Percentiles rank a stretch among this genome's conserved stretches.
phyloP scores from a whole-genome alignment of 2,888 invertebrate species.

The Heliconius sara region DNA sequence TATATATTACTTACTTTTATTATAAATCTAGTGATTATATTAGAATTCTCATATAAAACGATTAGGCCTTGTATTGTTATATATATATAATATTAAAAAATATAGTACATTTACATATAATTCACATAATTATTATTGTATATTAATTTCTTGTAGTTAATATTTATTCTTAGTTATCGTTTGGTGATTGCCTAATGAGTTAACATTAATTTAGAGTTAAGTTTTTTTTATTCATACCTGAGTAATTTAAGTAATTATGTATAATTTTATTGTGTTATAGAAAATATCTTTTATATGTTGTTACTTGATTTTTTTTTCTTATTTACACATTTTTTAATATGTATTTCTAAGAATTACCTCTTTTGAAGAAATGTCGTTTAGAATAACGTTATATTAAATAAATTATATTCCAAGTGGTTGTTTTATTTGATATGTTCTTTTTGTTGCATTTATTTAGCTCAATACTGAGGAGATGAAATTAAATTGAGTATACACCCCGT shows the following conservation, averaged over 20 bases:
- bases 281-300: neutral
- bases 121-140: slow-evolving; percentile 45
- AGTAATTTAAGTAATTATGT: neutral
- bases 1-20: neutral
- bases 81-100: neutral
- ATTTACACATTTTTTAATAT: slow-evolving; percentile 47
- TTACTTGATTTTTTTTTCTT: slow-evolving; percentile 5
- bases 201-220: neutral
- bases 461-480: no score
- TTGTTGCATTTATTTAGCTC: neutral
- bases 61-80: slow-evolving; percentile 1
- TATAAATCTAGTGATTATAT: neutral
- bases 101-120: slow-evolving; percentile 7
- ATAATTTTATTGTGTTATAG: neutral
- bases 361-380: slow-evolving; percentile 52
- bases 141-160: neutral
- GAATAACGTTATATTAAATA: slow-evolving; percentile 56
- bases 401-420: slow-evolving; percentile 47
- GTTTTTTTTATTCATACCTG: neutral
- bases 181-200: neutral
- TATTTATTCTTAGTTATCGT: neutral
- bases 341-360: slow-evolving; percentile 52
- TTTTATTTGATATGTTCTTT: slow-evolving; percentile 47
- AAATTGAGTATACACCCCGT: no score
- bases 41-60: neutral